phyloP scores from a whole-genome alignment of 2,888 invertebrate genomes.

The Rhamnusium bicolor region DNA sequence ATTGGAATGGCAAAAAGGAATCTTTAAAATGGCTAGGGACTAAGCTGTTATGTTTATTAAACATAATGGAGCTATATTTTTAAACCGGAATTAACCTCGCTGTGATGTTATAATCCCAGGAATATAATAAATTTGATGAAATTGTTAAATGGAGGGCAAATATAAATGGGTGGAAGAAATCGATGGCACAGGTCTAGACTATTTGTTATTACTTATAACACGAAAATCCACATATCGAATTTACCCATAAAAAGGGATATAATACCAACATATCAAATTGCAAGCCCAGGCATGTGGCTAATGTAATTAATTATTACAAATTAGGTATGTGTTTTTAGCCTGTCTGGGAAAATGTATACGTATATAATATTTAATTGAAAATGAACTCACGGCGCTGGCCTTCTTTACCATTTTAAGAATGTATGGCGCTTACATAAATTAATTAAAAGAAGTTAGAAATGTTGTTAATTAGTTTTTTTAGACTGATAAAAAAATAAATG shows the following conservation, averaged over 20 bases:
- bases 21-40: neutral
- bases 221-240: neutral
- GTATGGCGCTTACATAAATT: too few relatives aligned
- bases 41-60: slow-evolving; percentile 4
- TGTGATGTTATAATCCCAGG: slow-evolving; percentile 18
- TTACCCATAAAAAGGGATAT: neutral
- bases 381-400: neutral
- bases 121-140: slow-evolving; percentile 21
- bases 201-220: slow-evolving; percentile 16
- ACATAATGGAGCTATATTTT: neutral
- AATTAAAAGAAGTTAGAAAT: too few relatives aligned
- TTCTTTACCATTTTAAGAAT: too few relatives aligned
- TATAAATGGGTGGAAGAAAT: slow-evolving; percentile 21
- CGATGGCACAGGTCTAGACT: slow-evolving; percentile 22
- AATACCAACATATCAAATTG: neutral
- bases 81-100: neutral
- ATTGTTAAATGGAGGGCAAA: slow-evolving; percentile 19
- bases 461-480: too few relatives aligned
- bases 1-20: neutral
- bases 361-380: neutral
- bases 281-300: neutral
- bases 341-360: neutral
- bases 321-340: slow-evolving; percentile 3
- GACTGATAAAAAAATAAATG: too few relatives aligned
- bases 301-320: neutral